phyloP scores from a whole-genome alignment of 30 jellyfish, hydroid and myxozoan genomes.

The Sanderia malayensis region DNA sequence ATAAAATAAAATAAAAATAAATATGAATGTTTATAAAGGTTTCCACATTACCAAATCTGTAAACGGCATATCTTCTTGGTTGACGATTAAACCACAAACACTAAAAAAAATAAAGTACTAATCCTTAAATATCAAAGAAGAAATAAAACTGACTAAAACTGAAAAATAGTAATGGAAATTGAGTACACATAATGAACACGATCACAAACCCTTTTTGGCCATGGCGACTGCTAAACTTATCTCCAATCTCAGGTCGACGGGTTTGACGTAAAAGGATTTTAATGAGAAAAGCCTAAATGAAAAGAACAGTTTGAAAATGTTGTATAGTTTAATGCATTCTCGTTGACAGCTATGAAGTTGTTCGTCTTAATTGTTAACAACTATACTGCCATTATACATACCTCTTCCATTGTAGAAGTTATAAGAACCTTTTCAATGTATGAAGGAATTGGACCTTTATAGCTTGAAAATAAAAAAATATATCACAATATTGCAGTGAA shows the following conservation, averaged over 20 bases:
- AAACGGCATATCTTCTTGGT: slow-evolving; percentile 99
- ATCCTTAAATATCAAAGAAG: too few species aligned
- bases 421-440: slow-evolving; percentile 92
- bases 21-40: too few species aligned
- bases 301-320: too few species aligned
- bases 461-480: slow-evolving; percentile 34
- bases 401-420: slow-evolving; percentile 99
- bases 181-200: too few species aligned
- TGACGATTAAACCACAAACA: slow-evolving; percentile 97
- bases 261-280: slow-evolving; percentile 96
- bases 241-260: slow-evolving; percentile 99
- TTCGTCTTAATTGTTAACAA: too few species aligned
- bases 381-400: too few species aligned
- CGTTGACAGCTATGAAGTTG: too few species aligned
- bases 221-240: slow-evolving; percentile 98
- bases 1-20: background rate
- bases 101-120: slow-evolving; percentile 54
- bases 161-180: too few species aligned
- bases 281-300: slow-evolving; percentile 75
- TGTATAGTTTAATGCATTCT: too few species aligned
- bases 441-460: slow-evolving; percentile 97
- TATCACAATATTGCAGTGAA: too few species aligned
- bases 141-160: too few species aligned
- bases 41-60: slow-evolving; percentile 97
- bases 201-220: slow-evolving; percentile 98